phyloP scores from a whole-genome alignment of 2,888 invertebrate species.

The Oscheius sp. region DNA sequence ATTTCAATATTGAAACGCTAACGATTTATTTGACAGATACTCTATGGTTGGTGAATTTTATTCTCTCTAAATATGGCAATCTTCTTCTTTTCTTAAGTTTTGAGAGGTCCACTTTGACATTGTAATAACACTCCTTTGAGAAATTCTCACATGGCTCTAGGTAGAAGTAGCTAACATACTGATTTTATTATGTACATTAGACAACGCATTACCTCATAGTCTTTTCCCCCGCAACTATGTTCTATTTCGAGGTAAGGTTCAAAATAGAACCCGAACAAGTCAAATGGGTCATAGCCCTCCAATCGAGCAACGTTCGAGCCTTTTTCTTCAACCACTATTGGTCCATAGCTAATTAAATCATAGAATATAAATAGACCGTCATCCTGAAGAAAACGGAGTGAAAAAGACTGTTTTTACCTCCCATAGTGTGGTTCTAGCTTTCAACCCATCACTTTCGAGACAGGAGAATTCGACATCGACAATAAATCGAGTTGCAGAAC shows the following conservation, averaged over 20 bases:
- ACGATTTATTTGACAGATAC: no score
- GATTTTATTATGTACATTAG: no score
- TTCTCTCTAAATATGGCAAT: background rate
- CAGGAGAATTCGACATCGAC: constrained; percentile 11
- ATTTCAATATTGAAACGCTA: no score
- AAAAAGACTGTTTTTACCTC: background rate
- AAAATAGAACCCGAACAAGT: constrained; percentile 15
- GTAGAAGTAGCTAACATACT: constrained; percentile 5
- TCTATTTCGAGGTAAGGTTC: constrained; percentile 15
- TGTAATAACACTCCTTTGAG: background rate
- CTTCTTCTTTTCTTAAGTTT: background rate
- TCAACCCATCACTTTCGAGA: background rate
- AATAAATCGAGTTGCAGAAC: constrained; percentile 3
- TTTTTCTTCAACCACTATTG: background rate
- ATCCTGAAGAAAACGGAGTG: background rate
- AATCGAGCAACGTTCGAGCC: background rate
- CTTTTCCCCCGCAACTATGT: constrained; percentile 5
- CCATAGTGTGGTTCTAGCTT: constrained; percentile 9
- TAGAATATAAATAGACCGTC: constrained; percentile 9
- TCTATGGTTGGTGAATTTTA: background rate
- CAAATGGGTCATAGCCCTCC: constrained; percentile 13
- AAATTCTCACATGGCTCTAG: constrained; percentile 4
- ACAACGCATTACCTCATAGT: constrained; percentile 20
- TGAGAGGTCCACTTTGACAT: constrained; percentile 6
- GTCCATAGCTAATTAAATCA: constrained; percentile 12